Evolutionary conservation across 2,888 invertebrate species (phyloP).

Genomic region (Phasia obesa): DNA sequence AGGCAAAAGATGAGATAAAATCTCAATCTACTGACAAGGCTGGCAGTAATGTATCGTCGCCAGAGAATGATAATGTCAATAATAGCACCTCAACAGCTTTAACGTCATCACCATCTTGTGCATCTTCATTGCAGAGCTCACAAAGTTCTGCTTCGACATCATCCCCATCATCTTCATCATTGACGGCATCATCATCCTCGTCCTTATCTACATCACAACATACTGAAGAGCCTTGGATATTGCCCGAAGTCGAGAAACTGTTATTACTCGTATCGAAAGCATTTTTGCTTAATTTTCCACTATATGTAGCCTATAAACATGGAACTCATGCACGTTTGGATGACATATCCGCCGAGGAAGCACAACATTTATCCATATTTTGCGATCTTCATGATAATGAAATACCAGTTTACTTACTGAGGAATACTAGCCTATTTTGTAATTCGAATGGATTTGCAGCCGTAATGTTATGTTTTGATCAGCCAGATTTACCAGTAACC

Average conservation of each 20-base stretch:
- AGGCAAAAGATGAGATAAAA: slow-evolving; percentile 25
- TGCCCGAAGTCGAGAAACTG: slow-evolving; percentile 93
- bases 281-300: slow-evolving; percentile 94
- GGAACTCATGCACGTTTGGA: slow-evolving; percentile 91
- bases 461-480: slow-evolving; percentile 93
- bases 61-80: slow-evolving; percentile 45
- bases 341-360: slow-evolving; percentile 92
- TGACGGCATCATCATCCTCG: slow-evolving; percentile 65
- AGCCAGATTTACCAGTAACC: slow-evolving; percentile 90
- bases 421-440: slow-evolving; percentile 97
- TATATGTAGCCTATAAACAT: slow-evolving; percentile 94
- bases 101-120: slow-evolving; percentile 42
- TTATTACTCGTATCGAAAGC: slow-evolving; percentile 93
- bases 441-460: slow-evolving; percentile 94
- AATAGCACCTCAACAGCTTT: slow-evolving; percentile 6
- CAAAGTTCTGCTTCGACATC: slow-evolving; percentile 60
- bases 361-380: slow-evolving; percentile 83
- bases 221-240: slow-evolving; percentile 85
- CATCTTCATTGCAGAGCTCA: slow-evolving; percentile 46
- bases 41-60: slow-evolving; percentile 3
- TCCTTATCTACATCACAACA: slow-evolving; percentile 74
- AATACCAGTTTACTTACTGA: slow-evolving; percentile 93
- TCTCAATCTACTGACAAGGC: slow-evolving; percentile 26
- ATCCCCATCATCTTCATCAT: slow-evolving; percentile 52
- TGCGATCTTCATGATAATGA: slow-evolving; percentile 97